A percentile compares a stretch with the other conserved stretches of the same genome.
Conservation (phyloP, 2,888 invertebrate species). For the Drosophila fulvimacula region DNA sequence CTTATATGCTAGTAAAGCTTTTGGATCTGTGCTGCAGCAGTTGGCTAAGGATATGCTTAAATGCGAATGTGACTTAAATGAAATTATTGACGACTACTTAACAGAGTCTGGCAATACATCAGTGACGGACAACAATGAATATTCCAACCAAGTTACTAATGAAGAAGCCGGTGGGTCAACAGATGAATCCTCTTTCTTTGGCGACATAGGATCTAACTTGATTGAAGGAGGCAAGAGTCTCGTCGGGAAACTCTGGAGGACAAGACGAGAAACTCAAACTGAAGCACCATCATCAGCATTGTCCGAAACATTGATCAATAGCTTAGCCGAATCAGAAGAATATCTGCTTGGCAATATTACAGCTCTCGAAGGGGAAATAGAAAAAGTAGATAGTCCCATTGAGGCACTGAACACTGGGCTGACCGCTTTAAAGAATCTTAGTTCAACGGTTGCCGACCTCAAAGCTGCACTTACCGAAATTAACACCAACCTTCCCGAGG, state of each 20-base stretch:
- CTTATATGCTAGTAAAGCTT: background rate
- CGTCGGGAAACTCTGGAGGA: background rate
- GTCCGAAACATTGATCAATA: background rate
- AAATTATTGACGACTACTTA: conserved; percentile 12
- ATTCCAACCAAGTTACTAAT: no score
- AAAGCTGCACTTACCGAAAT: background rate
- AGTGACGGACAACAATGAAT: background rate
- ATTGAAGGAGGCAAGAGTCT: conserved; percentile 1
- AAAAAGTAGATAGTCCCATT: background rate
- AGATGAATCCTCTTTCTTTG: background rate
- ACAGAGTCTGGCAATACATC: no score
- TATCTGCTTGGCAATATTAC: background rate
- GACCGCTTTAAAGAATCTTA: background rate
- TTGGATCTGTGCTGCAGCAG: background rate
- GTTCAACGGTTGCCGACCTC: background rate
- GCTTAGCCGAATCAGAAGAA: background rate
- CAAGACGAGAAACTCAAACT: background rate
- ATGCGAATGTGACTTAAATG: conserved; percentile 2
- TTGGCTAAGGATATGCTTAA: conserved; percentile 15
- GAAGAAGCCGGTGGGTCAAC: background rate
- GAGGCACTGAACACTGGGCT: background rate
- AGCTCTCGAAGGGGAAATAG: background rate
- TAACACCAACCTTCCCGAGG: background rate
- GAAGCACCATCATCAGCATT: background rate
- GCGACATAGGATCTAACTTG: background rate